Conservation (phyloP, 2,797 vertebrate genomes). For the Coilia nasus region DNA sequence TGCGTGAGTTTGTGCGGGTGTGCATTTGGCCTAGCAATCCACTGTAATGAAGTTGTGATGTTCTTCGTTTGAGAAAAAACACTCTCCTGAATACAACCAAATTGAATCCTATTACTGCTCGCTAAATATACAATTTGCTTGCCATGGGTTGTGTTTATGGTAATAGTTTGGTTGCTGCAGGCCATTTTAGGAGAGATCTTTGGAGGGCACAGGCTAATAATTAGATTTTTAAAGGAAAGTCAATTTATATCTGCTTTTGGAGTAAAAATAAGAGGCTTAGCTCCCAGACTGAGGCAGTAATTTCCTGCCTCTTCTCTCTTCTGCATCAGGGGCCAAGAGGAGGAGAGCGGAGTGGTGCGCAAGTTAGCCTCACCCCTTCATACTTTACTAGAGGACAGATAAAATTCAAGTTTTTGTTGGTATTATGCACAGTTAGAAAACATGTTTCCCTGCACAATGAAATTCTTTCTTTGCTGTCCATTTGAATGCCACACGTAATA, state of each 20-base stretch:
- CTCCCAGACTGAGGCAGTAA: constrained; percentile 31
- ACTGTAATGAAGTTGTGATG: constrained; percentile 76
- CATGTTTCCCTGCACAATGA: too few species aligned
- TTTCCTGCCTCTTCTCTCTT: background rate
- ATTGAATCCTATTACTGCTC: constrained; percentile 81
- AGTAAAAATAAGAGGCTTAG: constrained; percentile 79
- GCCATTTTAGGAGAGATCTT: constrained; percentile 75
- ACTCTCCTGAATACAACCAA: constrained; percentile 70
- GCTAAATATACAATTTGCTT: constrained; percentile 83
- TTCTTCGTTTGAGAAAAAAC: constrained; percentile 66
- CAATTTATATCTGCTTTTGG: constrained; percentile 78
- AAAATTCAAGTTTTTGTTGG: too few species aligned
- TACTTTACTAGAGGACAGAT: too few species aligned
- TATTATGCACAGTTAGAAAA: too few species aligned
- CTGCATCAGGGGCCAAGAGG: background rate
- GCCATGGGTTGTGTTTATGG: constrained; percentile 80
- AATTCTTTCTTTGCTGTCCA: too few species aligned
- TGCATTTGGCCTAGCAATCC: background rate
- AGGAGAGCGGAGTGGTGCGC: too few species aligned
- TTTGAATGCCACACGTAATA: too few species aligned
- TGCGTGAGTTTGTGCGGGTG: background rate
- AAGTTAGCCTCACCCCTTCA: too few species aligned
- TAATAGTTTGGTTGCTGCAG: constrained; percentile 73
- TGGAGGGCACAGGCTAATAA: constrained; percentile 79
- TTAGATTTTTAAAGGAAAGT: constrained; percentile 80